phyloP scores from a whole-genome alignment of 2,888 invertebrate species.

The Chymomyza amoena region DNA sequence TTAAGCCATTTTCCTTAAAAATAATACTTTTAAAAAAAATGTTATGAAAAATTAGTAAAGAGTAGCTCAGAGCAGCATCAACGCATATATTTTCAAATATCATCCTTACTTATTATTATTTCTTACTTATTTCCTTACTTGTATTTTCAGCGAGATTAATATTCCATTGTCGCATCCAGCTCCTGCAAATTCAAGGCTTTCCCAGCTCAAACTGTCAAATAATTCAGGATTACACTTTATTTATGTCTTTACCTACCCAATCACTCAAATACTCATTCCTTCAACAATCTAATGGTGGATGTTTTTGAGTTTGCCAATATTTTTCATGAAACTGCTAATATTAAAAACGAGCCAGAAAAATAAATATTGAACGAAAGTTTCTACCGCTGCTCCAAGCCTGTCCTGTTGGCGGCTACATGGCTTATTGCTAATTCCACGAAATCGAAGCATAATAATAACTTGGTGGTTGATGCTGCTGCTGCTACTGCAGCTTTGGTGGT shows the following conservation, averaged over 20 bases:
- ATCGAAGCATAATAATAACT: conserved; percentile 73
- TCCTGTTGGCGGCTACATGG: conserved; percentile 14
- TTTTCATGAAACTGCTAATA: conserved; percentile 21
- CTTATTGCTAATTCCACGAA: conserved; percentile 75
- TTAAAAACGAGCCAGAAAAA: conserved; percentile 48
- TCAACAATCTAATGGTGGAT: too few relatives aligned
- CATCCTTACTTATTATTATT: too few relatives aligned
- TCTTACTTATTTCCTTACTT: too few relatives aligned
- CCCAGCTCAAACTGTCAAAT: not conserved
- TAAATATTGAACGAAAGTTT: conserved; percentile 22
- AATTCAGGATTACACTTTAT: not conserved
- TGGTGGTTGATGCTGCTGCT: conserved; percentile 42
- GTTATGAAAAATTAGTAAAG: too few relatives aligned
- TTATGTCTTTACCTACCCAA: not conserved
- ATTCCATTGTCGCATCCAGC: not conserved
- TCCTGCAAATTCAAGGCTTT: not conserved
- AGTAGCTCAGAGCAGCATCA: too few relatives aligned
- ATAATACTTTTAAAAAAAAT: too few relatives aligned
- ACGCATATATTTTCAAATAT: too few relatives aligned
- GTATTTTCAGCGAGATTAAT: too few relatives aligned
- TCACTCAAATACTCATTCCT: not conserved
- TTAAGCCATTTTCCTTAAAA: too few relatives aligned
- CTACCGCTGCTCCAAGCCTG: conserved; percentile 18
- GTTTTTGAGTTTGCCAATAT: not conserved
- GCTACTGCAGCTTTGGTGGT: conserved; percentile 22